Conservation (phyloP, 1,140 invertebrate species). For the Gryon sp. region DNA sequence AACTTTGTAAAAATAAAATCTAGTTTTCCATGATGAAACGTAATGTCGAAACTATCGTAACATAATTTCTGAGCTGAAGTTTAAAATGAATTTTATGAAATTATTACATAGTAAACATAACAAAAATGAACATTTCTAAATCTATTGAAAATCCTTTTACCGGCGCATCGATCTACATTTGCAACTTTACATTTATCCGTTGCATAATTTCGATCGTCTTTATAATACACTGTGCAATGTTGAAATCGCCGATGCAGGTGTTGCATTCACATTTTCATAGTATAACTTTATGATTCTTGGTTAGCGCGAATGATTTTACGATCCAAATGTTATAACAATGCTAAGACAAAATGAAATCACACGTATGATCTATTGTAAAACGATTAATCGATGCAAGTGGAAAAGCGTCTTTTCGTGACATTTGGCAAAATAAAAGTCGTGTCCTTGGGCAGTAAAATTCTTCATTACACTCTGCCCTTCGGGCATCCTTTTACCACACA, state of each 20-base stretch:
- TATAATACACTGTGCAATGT: background rate
- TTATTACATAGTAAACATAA: too few relatives aligned
- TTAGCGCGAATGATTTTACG: background rate
- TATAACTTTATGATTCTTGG: background rate
- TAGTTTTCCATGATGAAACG: too few relatives aligned
- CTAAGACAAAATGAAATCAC: too few relatives aligned
- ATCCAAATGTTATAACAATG: background rate
- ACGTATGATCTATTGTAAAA: too few relatives aligned
- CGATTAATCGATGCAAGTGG: conserved; percentile 5
- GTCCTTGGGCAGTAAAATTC: conserved; percentile 36
- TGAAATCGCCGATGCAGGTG: background rate
- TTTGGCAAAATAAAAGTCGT: conserved; percentile 27
- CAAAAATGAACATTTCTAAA: too few relatives aligned
- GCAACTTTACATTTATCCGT: background rate
- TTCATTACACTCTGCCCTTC: conserved; percentile 32
- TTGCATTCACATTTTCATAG: background rate
- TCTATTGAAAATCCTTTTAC: too few relatives aligned
- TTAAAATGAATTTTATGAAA: too few relatives aligned
- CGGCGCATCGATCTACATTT: background rate
- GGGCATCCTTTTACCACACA: conserved; percentile 34
- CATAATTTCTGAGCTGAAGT: too few relatives aligned
- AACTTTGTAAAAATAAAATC: too few relatives aligned
- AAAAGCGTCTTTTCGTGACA: conserved; percentile 32
- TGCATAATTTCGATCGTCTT: background rate
- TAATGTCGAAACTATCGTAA: too few relatives aligned